Base-by-base conservation (phyloP, 2,888 invertebrate species). In the Ornithoptera priamus region DNA sequence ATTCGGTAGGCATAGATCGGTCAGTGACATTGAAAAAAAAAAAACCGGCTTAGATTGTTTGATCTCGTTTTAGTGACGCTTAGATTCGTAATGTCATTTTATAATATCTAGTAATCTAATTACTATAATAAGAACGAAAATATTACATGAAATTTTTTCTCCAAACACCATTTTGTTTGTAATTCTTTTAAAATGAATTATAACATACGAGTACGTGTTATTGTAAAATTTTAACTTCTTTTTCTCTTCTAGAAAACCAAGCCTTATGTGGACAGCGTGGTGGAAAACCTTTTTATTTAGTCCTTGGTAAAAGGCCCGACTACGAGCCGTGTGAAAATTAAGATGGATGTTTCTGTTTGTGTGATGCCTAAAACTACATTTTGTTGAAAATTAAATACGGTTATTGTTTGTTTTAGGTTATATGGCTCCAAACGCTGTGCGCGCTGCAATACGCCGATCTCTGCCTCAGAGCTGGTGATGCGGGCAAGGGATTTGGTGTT, bases 401-500 rank as follows among this genome's bases (percentile, higher is more conserved):
- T 58, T 61, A 53, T 65, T 57, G 53, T 63, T 77, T 71, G 73
- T 73, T 22, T 20, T 95, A 99, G 99, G 91, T 94, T 98, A 89
- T 99, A 98, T 88, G 97, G 97, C 61, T 95, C 96, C 87, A 96
- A 96, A 89, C 93, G 97, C 68, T 98, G 98, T 89, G 96, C 97
- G 68, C 95, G 98, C 73, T 99, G 99, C 89, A 96, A 97, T 81
- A 96, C 96, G 53, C 96, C 96, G 66, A 98, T 99, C 77, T 95
- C 96, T 50, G 95, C 98, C 56, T 96, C 97, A 65, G 98, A 99
- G 91, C 92, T 99, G 86, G 98, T 99, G 85, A 98, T 99, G 98
- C 94, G 98, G 68, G 98, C 98, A 15, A 94, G 97, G 65, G 98
- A 98, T 80, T 94, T 97, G 81, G 97, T 98, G 77, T 99, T 97